Conservation (phyloP, 2,888 invertebrate genomes). For the Cantharis rufa region DNA sequence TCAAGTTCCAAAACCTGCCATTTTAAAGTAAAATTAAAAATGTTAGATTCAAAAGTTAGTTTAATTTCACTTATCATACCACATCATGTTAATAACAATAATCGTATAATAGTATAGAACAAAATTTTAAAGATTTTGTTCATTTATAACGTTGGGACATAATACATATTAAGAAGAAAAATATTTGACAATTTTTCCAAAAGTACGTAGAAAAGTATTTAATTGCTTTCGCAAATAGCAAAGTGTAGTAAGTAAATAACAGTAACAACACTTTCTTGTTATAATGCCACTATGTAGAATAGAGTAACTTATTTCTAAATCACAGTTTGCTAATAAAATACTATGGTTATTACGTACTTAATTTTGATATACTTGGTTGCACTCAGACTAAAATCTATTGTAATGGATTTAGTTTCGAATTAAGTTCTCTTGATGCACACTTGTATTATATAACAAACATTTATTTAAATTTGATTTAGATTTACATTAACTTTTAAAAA, state of each 20-base stretch:
- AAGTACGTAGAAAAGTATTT: not conserved
- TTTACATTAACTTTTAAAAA: not conserved
- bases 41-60: no score
- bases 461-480: not conserved
- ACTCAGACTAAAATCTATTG: conserved; percentile 22
- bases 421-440: conserved; percentile 9
- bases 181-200: not conserved
- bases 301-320: conserved; percentile 10
- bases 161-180: not conserved
- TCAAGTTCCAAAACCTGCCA: no score
- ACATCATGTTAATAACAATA: no score
- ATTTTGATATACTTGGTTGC: conserved; percentile 33
- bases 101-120: no score
- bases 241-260: not conserved
- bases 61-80: no score
- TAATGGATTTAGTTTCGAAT: conserved; percentile 12
- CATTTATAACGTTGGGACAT: no score
- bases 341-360: conserved; percentile 32
- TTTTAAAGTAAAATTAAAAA: no score
- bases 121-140: no score
- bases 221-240: not conserved
- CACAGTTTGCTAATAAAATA: conserved; percentile 29
- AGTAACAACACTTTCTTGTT: not conserved
- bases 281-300: not conserved
- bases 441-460: not conserved